Evolutionary conservation across 2,113 vertebrate species (phyloP), one percentile per base, ranked within the genome.

Genomic region (Emydura subglobosa): DNA sequence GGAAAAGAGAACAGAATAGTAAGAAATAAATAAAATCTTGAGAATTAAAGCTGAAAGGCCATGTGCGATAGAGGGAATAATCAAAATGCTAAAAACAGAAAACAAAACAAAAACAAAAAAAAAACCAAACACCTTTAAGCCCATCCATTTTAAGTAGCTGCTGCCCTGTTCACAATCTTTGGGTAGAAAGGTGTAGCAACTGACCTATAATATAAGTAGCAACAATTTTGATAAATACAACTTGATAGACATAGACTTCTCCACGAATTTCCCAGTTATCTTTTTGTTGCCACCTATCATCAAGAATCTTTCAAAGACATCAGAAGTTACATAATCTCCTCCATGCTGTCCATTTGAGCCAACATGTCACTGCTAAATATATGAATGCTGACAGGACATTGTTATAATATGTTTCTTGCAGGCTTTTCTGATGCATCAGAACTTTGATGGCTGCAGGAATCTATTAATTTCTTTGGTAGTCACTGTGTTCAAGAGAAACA

Each of bases 181-280:
- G 61, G 86, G 57, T 55, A 81, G 34, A 92, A 94, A 97, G 24
- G 68, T 91, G 49, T 25, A 3, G 47, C 78, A 85, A 42, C 0
- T 19, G 27, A 84, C 54, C 79, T 61, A 50, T 21, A 74, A 34
- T 65, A 93, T 78, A 47, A 90, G 44, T 16, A 6, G 27, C 44
- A 49, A 34, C 50, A 93, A 47, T 34, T 42, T 24, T 78, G 76
- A 94, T 65, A 96, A 90, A 96, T 86, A 4, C 74, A 92, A 78
- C 34, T 8, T 55, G 89, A 93, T 79, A 76, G 44, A 89, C 91
- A 22, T 2, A 83, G 85, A 91, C 14, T 83, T 54, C 65, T 74
- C 54, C 50, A 34, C 82, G 34, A 90, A 94, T 72, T 79, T 96
- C 72, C 74, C 59, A 3, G 27, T 42, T 85, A 82, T 76, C 65